Percentiles rank a stretch among this genome's conserved stretches.
phyloP scores from a whole-genome alignment of 1,140 invertebrate species.

The Drosophila nebulosa region DNA sequence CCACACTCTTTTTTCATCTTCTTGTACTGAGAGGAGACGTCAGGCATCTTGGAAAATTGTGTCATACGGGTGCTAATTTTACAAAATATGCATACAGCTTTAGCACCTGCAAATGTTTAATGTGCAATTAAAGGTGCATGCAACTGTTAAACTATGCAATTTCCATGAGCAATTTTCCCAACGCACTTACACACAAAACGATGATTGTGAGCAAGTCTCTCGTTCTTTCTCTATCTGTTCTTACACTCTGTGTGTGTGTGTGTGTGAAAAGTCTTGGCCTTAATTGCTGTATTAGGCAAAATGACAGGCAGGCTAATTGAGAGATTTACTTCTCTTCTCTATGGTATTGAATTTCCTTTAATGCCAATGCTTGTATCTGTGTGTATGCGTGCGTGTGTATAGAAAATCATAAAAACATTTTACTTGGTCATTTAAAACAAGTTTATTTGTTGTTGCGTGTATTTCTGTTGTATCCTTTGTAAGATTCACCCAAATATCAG shows the following conservation, averaged over 20 bases:
- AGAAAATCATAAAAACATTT: neutral
- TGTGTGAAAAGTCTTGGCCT: slow-evolving; percentile 34
- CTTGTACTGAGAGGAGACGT: neutral
- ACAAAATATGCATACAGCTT: slow-evolving; percentile 17
- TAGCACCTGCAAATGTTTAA: slow-evolving; percentile 7
- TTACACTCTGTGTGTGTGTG: slow-evolving; percentile 2
- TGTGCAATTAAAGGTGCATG: neutral
- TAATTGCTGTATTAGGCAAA: slow-evolving; percentile 1
- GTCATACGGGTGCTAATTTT: slow-evolving; percentile 33
- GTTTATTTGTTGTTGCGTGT: neutral
- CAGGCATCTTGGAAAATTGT: slow-evolving; percentile 2
- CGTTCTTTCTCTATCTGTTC: neutral
- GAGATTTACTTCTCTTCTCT: neutral
- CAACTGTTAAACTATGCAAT: slow-evolving; percentile 5
- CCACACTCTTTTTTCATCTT: neutral
- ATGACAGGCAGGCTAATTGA: slow-evolving; percentile 1
- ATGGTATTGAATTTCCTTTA: slow-evolving; percentile 1
- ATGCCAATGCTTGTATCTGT: neutral
- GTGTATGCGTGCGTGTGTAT: neutral
- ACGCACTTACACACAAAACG: slow-evolving; percentile 37
- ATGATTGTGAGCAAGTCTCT: neutral
- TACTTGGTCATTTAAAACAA: neutral
- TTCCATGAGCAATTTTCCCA: neutral
- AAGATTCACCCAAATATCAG: neutral
- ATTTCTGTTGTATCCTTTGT: neutral